Evolutionary conservation across 30 jellyfish, hydroid and myxozoan species (phyloP).

Genomic region (Turritopsis dohrnii): DNA sequence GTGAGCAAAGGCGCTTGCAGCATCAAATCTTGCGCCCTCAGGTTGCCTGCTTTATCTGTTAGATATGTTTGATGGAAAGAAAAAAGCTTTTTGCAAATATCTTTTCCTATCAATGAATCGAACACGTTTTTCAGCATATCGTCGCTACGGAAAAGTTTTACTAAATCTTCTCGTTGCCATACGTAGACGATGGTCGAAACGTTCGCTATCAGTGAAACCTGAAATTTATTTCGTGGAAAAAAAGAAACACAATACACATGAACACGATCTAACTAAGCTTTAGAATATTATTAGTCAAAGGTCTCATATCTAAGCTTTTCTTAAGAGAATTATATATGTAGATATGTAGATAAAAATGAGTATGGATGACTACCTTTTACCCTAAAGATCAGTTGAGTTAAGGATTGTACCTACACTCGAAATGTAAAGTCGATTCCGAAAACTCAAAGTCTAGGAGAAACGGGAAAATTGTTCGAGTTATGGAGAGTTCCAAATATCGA

Average conservation of each 20-base stretch:
- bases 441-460: no score
- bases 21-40: neutral
- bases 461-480: no score
- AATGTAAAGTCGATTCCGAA: no score
- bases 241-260: no score
- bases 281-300: neutral
- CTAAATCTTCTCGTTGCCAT: slow-evolving; percentile 23
- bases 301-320: no score
- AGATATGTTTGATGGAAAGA: slow-evolving; percentile 6
- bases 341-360: no score
- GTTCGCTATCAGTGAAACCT: slow-evolving; percentile 25
- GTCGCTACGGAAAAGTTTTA: slow-evolving; percentile 15
- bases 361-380: no score
- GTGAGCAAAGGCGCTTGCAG: slow-evolving; percentile 7
- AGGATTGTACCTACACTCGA: no score
- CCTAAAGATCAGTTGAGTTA: no score
- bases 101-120: slow-evolving; percentile 66
- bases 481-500: no score
- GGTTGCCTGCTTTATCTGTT: neutral
- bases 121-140: slow-evolving; percentile 49
- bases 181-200: neutral
- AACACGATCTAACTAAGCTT: neutral
- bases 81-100: slow-evolving; percentile 51
- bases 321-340: no score
- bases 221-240: no score